phyloP scores from a whole-genome alignment of 2,888 invertebrate species.

The Synergus gifuensis region DNA sequence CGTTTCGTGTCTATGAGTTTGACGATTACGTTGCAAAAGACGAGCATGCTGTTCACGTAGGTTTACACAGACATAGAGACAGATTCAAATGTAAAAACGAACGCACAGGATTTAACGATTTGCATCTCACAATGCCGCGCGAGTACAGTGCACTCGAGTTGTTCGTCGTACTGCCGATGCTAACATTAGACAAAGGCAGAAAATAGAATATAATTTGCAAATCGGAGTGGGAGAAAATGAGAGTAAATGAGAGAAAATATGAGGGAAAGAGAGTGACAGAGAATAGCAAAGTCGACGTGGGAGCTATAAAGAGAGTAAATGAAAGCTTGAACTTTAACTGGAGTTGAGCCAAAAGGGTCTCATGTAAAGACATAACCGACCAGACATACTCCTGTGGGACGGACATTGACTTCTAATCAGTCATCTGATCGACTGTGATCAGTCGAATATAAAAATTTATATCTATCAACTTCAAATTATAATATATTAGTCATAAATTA shows the following conservation, averaged over 20 bases:
- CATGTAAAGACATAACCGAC: slow-evolving; percentile 38
- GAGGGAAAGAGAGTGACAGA: slow-evolving; percentile 40
- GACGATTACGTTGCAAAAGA: slow-evolving; percentile 54
- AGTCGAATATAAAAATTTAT: slow-evolving; percentile 1
- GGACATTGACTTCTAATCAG: slow-evolving; percentile 50
- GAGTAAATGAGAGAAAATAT: slow-evolving; percentile 10
- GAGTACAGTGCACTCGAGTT: slow-evolving; percentile 51
- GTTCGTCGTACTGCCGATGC: slow-evolving; percentile 58
- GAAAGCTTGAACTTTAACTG: slow-evolving; percentile 41
- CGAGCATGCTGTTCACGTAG: slow-evolving; percentile 45
- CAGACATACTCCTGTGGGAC: slow-evolving; percentile 39
- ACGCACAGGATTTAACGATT: slow-evolving; percentile 44
- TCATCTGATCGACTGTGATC: slow-evolving; percentile 27
- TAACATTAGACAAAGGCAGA: slow-evolving; percentile 73
- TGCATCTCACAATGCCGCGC: slow-evolving; percentile 56
- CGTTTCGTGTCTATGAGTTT: slow-evolving; percentile 53
- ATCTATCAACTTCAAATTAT: not conserved
- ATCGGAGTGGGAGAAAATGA: slow-evolving; percentile 57
- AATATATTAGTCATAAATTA: no score
- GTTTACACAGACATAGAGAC: slow-evolving; percentile 11
- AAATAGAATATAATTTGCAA: slow-evolving; percentile 72
- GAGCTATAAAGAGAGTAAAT: slow-evolving; percentile 45
- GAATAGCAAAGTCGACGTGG: slow-evolving; percentile 49
- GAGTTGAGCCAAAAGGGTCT: slow-evolving; percentile 36
- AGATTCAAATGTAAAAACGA: slow-evolving; percentile 36